Percentiles rank a stretch among this genome's conserved stretches.
Conservation (phyloP, 2,113 vertebrate species). For the Ahaetulla prasina region DNA sequence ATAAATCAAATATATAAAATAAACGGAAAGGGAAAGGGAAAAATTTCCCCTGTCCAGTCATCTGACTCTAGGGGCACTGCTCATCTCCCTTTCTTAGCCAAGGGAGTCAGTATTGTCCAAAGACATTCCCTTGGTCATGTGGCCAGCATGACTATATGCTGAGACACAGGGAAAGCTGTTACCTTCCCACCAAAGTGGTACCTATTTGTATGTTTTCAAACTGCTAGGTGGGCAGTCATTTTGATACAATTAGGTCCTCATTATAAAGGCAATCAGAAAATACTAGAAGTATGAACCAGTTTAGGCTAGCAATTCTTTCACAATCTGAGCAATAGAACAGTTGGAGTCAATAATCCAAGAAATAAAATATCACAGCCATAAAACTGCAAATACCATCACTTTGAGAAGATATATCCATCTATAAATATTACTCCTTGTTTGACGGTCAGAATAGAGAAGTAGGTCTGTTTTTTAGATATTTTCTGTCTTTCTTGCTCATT, state of each 20-base stretch:
- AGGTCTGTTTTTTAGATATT: neutral
- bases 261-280: neutral
- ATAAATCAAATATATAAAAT: too few relatives aligned
- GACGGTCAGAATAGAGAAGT: neutral
- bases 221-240: neutral
- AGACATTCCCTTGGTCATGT: too few relatives aligned
- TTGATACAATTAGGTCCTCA: neutral
- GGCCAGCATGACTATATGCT: too few relatives aligned
- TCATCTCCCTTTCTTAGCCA: too few relatives aligned
- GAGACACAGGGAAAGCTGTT: too few relatives aligned
- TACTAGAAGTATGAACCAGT: neutral
- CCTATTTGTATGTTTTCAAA: too few relatives aligned
- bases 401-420: neutral
- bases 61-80: too few relatives aligned
- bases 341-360: neutral
- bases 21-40: too few relatives aligned
- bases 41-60: too few relatives aligned
- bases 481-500: neutral
- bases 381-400: neutral
- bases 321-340: neutral
- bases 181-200: too few relatives aligned
- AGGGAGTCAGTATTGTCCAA: too few relatives aligned
- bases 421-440: neutral
- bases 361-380: neutral
- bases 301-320: too few relatives aligned